Evolutionary conservation across 2,113 vertebrate genomes (phyloP), one percentile per base, ranked within the genome.

Genomic region (Anguilla rostrata): DNA sequence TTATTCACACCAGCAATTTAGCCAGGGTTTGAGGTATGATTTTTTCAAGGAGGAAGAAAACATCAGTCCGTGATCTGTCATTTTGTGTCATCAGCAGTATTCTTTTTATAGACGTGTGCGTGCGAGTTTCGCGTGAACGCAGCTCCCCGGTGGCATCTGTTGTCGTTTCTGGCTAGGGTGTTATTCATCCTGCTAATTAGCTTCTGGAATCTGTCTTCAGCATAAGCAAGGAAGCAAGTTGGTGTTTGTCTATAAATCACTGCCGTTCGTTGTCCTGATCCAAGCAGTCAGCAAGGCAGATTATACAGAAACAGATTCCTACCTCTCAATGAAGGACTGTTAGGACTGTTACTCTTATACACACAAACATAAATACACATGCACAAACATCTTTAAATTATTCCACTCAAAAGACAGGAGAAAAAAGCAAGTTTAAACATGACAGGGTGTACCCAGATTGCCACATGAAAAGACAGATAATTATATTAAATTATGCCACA

Each of bases 101-200:
- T 80, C 78, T 84, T 78, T 43, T 39, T 22, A 82, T 53, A 82
- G 49, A n/a, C 26, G 26, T 16, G 26, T 60, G 20, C 81, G 71
- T 34, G 34, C 75, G 43, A 46, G 66, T 57, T 84, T n/a, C 63
- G 20, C 71, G 34, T n/a, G n/a, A 75, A 2, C 15, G 8, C 22
- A 89, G 49, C 29, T 86, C 79, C 75, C 78, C 39, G 82, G 22
- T 75, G 79, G 75, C 75, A 11, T 86, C 16, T 84, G 80, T 83
- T 78, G 83, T 84, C 82, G 39, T 29, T 26, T 46, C 22, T 66
- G 81, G 86, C 53, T 82, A 57, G 78, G 40, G 79, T 66, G 78
- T 88, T 39, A 84, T 87, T 89, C 82, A 89, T 89, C 41, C 39
- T 40, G 39, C 4, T 86, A 86, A 87, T 83, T 85, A 84, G 83